Evolutionary conservation across 35 echinoderm and acorn worm species (phyloP).

Genomic region (Eucidaris tribuloides): DNA sequence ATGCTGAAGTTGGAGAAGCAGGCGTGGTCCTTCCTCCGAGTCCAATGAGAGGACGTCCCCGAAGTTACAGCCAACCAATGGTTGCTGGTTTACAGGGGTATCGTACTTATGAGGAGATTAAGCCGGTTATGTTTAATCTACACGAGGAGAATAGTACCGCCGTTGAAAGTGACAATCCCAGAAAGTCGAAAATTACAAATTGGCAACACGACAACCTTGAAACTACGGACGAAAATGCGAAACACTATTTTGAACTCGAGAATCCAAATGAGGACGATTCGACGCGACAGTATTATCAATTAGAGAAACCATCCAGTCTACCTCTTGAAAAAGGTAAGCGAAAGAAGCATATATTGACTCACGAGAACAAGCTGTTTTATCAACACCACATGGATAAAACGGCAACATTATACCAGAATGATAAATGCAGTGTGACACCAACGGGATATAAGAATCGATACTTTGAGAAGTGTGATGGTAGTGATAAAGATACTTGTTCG

Average conservation of each 20-base stretch:
- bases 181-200: no score
- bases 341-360: background rate
- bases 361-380: background rate
- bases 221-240: background rate
- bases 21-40: no score
- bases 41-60: background rate
- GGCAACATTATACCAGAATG: slow-evolving; percentile 9
- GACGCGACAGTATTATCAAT: background rate
- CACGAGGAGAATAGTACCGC: no score
- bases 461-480: slow-evolving; percentile 1
- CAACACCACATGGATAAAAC: background rate
- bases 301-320: slow-evolving; percentile 13
- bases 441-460: background rate
- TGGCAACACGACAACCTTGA: no score
- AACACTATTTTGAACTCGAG: slow-evolving; percentile 1
- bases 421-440: background rate
- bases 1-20: slow-evolving; percentile 16
- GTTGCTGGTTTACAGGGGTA: background rate
- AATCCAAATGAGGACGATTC: background rate
- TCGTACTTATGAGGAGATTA: slow-evolving; percentile 22
- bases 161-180: no score
- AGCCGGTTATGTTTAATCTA: no score
- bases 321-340: background rate
- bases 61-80: slow-evolving; percentile 23
- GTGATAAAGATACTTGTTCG: background rate